A percentile compares a stretch with the other conserved stretches of the same genome.
Conservation (phyloP, 30 jellyfish, hydroid and myxozoan species). For the Aurelia aurita complex sp. Pacific region DNA sequence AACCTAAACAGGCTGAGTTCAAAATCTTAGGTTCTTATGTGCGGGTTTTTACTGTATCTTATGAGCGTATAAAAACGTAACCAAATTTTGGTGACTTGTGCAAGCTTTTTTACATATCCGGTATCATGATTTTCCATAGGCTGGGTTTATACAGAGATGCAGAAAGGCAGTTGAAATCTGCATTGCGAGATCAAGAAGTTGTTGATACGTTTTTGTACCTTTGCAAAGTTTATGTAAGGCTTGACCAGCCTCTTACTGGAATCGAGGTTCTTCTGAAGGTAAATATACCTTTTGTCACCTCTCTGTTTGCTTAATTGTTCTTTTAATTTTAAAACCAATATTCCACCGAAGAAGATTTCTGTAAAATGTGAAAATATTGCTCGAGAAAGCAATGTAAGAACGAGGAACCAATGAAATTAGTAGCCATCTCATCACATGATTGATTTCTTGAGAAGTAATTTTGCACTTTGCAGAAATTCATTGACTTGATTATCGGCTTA, state of each 20-base stretch:
- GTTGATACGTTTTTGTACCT: conserved; percentile 91
- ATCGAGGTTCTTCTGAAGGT: conserved; percentile 93
- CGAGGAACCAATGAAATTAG: too few relatives aligned
- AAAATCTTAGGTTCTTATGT: too few relatives aligned
- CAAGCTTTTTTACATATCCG: neutral
- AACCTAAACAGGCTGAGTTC: too few relatives aligned
- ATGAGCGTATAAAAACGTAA: too few relatives aligned
- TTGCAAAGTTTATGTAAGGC: conserved; percentile 95
- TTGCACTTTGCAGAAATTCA: too few relatives aligned
- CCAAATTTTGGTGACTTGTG: too few relatives aligned
- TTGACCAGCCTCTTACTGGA: conserved; percentile 98
- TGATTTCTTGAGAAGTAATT: too few relatives aligned
- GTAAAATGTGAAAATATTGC: too few relatives aligned
- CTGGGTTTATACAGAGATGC: conserved; percentile 98
- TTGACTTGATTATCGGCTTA: too few relatives aligned
- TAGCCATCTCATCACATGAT: too few relatives aligned
- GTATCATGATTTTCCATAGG: conserved; percentile 31
- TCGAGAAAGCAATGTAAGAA: too few relatives aligned
- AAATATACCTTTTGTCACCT: neutral
- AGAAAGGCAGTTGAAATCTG: conserved; percentile 93
- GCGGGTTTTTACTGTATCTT: too few relatives aligned
- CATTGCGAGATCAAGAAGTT: conserved; percentile 91
- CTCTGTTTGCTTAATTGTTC: neutral
- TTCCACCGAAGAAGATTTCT: neutral
- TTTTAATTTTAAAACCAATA: neutral